Base-by-base conservation (phyloP, 2,888 invertebrate genomes). In the Ceriagrion tenellum region DNA sequence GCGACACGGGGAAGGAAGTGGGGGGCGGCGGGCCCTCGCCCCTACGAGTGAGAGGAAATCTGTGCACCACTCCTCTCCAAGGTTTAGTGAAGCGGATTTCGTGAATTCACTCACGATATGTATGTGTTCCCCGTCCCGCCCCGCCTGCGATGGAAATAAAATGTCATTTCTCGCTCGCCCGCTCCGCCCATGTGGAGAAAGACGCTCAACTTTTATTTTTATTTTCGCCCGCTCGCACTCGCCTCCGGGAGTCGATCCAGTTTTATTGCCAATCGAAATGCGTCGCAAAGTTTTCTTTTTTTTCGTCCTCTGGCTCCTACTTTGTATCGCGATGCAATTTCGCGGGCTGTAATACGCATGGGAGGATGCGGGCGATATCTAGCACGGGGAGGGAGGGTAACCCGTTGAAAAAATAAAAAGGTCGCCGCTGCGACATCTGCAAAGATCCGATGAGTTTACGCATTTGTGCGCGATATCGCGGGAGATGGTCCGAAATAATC, bases 101-200 rank as follows among this genome's bases (percentile, higher is more conserved):
- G 81, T 81, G 35, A 81, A 81, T 81, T 81, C 81, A 81, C 81
- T 81, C 81, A 81, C 81, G 30, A 81, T 59, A 59, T 69, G 69
- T n/a, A 35, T 35, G 30, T 69, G 69, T 69, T 35, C 81, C 81
- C 30, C 13, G 3, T 26, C 12, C 81, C 81, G 26, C 81, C 35
- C n/a, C 69, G 20, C 59, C 59, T 10, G 56, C 8, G 56, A 56
- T 56, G 59, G 20, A 35, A 4, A 47, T 35, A 81, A 81, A 81
- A 81, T 35, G n/a, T 35, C 81, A n/a, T n/a, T 26, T 69, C 4
- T 69, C 69, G 23, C 69, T 69, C 26, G 26, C 26, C 69, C 69
- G n/a, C 69, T 35, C 18, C 35, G 18, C 16, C 35, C 1, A 16
- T 35, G 81, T n/a, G 81, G 35, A 69, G 69, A 69, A 69, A 69